Percentiles rank a stretch among this genome's conserved stretches.
phyloP scores from a whole-genome alignment of 2,888 invertebrate species.

The Lycaena phlaeas region DNA sequence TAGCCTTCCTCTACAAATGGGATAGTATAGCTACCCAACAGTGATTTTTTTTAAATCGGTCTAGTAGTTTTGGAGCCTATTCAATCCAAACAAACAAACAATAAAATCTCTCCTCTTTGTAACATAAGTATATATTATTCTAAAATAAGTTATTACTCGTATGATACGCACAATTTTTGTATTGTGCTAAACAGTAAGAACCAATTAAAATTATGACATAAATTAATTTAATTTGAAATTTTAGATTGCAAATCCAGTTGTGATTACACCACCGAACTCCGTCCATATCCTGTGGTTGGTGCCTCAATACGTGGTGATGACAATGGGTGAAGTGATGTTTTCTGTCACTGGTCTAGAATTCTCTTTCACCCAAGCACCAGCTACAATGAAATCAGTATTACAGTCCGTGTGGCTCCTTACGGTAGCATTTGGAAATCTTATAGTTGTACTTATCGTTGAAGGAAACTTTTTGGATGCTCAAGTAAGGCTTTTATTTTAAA shows the following conservation, averaged over 20 bases:
- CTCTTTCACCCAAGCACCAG: constrained; percentile 94
- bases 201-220: too few species aligned
- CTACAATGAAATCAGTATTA: constrained; percentile 94
- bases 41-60: too few species aligned
- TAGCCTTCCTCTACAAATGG: too few species aligned
- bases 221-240: too few species aligned
- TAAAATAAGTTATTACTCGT: too few species aligned
- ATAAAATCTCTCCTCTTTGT: too few species aligned
- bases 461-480: constrained; percentile 81
- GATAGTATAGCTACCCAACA: too few species aligned
- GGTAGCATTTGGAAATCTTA: constrained; percentile 92
- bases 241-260: constrained; percentile 42
- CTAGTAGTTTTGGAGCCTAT: too few species aligned
- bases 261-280: constrained; percentile 78
- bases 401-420: constrained; percentile 94
- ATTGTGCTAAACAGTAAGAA: too few species aligned
- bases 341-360: constrained; percentile 96
- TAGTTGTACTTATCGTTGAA: constrained; percentile 92
- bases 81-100: too few species aligned
- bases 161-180: too few species aligned
- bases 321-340: constrained; percentile 95
- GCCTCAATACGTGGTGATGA: constrained; percentile 94
- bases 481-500: constrained; percentile 75
- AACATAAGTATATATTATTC: too few species aligned
- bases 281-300: constrained; percentile 89